Conservation (phyloP, 1,140 invertebrate species). For the Trigoniulus corallinus region DNA sequence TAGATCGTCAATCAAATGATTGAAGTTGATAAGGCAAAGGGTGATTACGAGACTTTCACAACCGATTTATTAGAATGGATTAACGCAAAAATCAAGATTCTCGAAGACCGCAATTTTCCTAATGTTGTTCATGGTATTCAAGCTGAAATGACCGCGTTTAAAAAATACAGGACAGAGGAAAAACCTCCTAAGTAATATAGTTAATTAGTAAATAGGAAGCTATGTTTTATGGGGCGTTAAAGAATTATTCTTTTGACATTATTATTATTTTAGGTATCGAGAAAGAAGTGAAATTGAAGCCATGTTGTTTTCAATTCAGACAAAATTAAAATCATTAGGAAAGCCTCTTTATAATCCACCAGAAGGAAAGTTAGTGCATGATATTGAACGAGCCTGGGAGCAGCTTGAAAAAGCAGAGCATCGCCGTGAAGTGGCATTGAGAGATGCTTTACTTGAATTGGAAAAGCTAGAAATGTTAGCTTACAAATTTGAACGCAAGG, state of each 20-base stretch:
- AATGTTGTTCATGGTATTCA: conserved; percentile 92
- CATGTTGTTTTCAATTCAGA: conserved; percentile 91
- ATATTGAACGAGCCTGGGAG: conserved; percentile 60
- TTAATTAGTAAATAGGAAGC: conserved; percentile 1
- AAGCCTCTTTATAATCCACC: conserved; percentile 77
- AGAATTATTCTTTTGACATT: conserved; percentile 6
- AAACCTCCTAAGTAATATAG: conserved; percentile 80
- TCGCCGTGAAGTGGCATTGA: conserved; percentile 73
- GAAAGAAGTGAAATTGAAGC: conserved; percentile 95
- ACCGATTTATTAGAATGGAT: conserved; percentile 88
- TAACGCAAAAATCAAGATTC: conserved; percentile 57
- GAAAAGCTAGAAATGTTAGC: conserved; percentile 88
- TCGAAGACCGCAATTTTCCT: conserved; percentile 80
- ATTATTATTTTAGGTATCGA: conserved; percentile 48
- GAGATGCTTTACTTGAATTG: conserved; percentile 79
- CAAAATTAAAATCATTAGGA: conserved; percentile 79
- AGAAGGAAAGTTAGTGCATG: conserved; percentile 56
- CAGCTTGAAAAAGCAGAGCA: conserved; percentile 87
- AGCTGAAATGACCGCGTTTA: conserved; percentile 72
- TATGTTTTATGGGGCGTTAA: conserved; percentile 5
- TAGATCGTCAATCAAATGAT: conserved; percentile 91
- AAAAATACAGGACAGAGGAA: conserved; percentile 80
- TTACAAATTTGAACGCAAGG: conserved; percentile 89
- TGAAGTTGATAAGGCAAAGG: conserved; percentile 80
- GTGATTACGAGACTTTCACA: conserved; percentile 69